These are phyloP conservation scores for Heteromyza rotundicornis DNA, from an alignment of 2,888 invertebrate species.

Conservation along the genomic window DNA sequence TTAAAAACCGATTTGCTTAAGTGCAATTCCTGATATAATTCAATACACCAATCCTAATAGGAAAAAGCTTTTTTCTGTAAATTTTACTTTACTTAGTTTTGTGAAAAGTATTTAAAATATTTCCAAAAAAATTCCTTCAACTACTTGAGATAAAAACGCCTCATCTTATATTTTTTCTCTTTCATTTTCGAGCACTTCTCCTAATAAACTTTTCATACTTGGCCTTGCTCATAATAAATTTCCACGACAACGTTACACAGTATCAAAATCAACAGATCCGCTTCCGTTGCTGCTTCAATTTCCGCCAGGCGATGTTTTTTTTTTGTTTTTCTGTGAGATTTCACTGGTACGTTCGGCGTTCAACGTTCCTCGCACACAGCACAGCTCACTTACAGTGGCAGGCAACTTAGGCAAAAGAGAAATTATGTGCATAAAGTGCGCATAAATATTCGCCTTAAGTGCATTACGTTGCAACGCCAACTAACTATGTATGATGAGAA, in stretches of 20 bases:
- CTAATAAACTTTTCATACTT: conserved; percentile 14
- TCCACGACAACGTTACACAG: background rate
- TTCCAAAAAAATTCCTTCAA: no score
- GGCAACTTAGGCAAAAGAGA: conserved; percentile 13
- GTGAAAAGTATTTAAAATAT: no score
- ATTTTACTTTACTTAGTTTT: background rate
- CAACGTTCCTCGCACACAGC: background rate
- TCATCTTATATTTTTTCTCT: no score
- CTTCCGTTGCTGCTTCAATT: conserved; percentile 8
- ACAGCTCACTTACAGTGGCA: conserved; percentile 10
- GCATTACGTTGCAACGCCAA: conserved; percentile 9
- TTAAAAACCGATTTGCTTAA: no score
- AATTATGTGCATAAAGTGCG: conserved; percentile 17
- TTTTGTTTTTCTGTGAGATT: no score
- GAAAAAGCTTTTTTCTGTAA: background rate
- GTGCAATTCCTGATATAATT: no score
- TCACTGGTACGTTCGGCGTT: no score
- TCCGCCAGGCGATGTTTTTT: no score
- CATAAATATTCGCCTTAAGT: conserved; percentile 24
- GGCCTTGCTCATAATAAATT: conserved; percentile 9
- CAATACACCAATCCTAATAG: no score
- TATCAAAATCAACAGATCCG: conserved; percentile 7
- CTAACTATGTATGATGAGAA: no score
- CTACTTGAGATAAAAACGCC: no score
- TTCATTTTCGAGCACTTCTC: no score